Evolutionary conservation across 1,140 invertebrate species (phyloP), one percentile per base, ranked within the genome.

Genomic region (Anastrepha obliqua): DNA sequence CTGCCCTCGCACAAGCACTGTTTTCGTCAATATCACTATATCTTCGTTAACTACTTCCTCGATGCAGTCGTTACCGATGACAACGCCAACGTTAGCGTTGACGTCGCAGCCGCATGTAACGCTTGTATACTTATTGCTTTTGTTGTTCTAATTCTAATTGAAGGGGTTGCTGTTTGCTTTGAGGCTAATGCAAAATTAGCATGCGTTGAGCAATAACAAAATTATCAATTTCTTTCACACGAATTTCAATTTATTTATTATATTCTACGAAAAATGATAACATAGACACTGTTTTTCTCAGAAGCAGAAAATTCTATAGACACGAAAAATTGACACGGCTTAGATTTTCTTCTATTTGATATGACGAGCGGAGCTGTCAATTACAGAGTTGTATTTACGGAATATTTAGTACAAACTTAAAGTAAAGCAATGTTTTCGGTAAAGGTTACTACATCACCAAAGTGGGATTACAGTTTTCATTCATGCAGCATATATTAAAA

Each of bases 271-370:
- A 55, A 81, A 81, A 58, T 51, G 17, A 29, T 81, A 55, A 81
- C 11, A 55, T 55, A 55, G n/a, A 11, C 15, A 55, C 55, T 81
- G 74, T 81, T 81, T 81, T 81, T 29, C 47, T 74, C 74, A 55
- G 47, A 47, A 81, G 44, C 42, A 55, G 20, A 81, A 74, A 55
- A 81, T 81, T 81, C 74, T 81, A 55, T 55, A 81, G 74, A 55
- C 74, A 81, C 2, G 74, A 51, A 51, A 81, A 81, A 55, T 81
- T 81, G 74, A 81, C 74, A 81, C 51, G 74, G 74, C 47, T 81
- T 55, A 81, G 74, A 81, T 81, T 81, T 81, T 81, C 74, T 51
- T 81, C 74, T 81, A 81, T 81, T 81, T 81, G 74, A 81, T 81
- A 81, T 55, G 74, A 81, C 44, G 74, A 81, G 13, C 67, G 74